phyloP scores from a whole-genome alignment of 2,113 vertebrate species.

The Martes martes region DNA sequence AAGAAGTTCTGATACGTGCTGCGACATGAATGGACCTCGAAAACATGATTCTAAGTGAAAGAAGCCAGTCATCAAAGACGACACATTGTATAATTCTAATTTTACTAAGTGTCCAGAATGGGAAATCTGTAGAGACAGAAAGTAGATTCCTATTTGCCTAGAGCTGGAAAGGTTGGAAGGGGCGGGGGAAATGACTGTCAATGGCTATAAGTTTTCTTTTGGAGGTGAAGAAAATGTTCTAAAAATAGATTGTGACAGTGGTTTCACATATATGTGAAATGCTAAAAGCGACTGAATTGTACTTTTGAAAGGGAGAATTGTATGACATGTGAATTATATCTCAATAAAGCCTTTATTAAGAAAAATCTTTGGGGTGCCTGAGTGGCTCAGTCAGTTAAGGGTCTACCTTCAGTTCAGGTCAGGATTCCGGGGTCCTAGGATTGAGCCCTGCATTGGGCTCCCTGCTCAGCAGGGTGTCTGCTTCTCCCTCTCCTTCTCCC shows the following conservation, averaged over 20 bases:
- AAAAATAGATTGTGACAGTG: slow-evolving; percentile 1
- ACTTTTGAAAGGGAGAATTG: neutral
- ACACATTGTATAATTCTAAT: neutral
- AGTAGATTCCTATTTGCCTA: neutral
- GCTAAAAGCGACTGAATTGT: neutral
- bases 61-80: neutral
- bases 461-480: no score
- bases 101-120: neutral
- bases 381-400: no score
- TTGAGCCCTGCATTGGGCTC: no score
- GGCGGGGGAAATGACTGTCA: neutral
- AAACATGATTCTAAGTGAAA: neutral
- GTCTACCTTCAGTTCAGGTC: no score
- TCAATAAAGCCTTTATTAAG: neutral
- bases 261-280: neutral
- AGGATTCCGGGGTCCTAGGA: no score
- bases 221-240: neutral
- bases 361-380: neutral
- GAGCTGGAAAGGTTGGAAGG: neutral
- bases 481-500: no score
- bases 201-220: neutral
- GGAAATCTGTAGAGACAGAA: neutral
- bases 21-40: neutral
- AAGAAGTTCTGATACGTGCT: neutral
- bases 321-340: neutral